A percentile compares a stretch with the other conserved stretches of the same genome.
Evolutionary conservation across 2,888 invertebrate species (phyloP).

Genomic region (Aquatica leii): DNA sequence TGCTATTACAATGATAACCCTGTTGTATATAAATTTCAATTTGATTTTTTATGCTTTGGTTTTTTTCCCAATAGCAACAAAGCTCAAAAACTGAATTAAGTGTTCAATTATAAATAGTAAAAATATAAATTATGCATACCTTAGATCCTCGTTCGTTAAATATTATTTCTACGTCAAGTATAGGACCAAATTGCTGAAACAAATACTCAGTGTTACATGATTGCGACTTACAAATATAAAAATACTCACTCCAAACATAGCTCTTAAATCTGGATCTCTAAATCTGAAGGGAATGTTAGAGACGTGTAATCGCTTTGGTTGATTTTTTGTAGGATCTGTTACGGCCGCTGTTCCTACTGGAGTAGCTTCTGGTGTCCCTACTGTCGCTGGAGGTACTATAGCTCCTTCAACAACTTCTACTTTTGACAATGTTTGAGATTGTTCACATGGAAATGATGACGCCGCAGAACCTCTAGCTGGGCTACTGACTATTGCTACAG

Average conservation of each 20-base stretch:
- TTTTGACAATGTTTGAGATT: conserved; percentile 70
- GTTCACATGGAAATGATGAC: conserved; percentile 48
- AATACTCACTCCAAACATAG: conserved; percentile 95
- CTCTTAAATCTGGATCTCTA: conserved; percentile 97
- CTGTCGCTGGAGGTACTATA: conserved; percentile 58
- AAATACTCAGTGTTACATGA: conserved; percentile 52
- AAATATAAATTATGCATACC: conserved; percentile 73
- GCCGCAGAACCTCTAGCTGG: conserved; percentile 51
- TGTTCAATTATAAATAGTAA: conserved; percentile 15
- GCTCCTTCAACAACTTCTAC: conserved; percentile 61
- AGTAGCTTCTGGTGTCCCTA: conserved; percentile 63
- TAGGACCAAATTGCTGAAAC: conserved; percentile 97
- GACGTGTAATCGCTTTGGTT: conserved; percentile 96
- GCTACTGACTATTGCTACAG: conserved; percentile 58
- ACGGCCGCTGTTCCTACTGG: conserved; percentile 60
- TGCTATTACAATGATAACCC: conserved; percentile 17
- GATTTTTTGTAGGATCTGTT: conserved; percentile 71
- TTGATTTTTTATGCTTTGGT: not conserved
- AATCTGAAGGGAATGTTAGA: conserved; percentile 99
- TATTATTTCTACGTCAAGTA: conserved; percentile 99
- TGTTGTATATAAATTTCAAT: conserved; percentile 13
- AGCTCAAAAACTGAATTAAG: conserved; percentile 26
- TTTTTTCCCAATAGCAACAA: conserved; percentile 37
- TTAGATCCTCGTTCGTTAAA: conserved; percentile 99
- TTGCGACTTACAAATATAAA: not conserved